A percentile compares a stretch with the other conserved stretches of the same genome.
phyloP scores from a whole-genome alignment of 2,888 invertebrate species.

The Oxyteleia sp. region DNA sequence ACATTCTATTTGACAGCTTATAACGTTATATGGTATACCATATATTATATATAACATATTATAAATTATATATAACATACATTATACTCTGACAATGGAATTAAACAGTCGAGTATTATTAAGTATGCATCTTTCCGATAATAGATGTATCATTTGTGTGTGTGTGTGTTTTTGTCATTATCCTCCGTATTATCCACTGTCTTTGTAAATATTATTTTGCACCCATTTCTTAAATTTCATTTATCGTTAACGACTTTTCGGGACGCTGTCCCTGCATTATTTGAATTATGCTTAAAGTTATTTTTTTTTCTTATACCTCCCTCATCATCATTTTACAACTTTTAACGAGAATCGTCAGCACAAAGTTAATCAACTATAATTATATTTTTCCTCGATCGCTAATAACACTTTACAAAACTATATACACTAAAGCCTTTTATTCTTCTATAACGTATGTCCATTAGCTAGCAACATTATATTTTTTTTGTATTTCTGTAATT shows the following conservation, averaged over 20 bases:
- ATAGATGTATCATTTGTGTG: constrained; percentile 71
- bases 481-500: too few relatives aligned
- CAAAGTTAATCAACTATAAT: constrained; percentile 77
- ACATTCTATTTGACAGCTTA: constrained; percentile 86
- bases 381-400: constrained; percentile 77
- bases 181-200: constrained; percentile 8
- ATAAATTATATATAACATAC: constrained; percentile 79
- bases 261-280: constrained; percentile 52
- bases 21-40: constrained; percentile 81
- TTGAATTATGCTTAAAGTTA: constrained; percentile 59
- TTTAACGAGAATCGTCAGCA: constrained; percentile 76
- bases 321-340: constrained; percentile 67
- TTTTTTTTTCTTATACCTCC: constrained; percentile 49
- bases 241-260: constrained; percentile 58
- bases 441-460: constrained; percentile 80
- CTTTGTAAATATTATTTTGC: constrained; percentile 46
- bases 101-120: constrained; percentile 82
- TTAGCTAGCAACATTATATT: constrained; percentile 80
- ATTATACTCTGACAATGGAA: constrained; percentile 81
- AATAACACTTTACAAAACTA: constrained; percentile 87
- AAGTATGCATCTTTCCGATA: constrained; percentile 74
- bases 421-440: constrained; percentile 87
- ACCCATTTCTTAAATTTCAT: constrained; percentile 36
- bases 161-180: constrained; percentile 13
- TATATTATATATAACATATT: constrained; percentile 79